A percentile compares a stretch with the other conserved stretches of the same genome.
These are phyloP conservation scores for Dicranocentrus wangi DNA, from an alignment of 2,888 invertebrate species.

Conservation along the genomic window DNA sequence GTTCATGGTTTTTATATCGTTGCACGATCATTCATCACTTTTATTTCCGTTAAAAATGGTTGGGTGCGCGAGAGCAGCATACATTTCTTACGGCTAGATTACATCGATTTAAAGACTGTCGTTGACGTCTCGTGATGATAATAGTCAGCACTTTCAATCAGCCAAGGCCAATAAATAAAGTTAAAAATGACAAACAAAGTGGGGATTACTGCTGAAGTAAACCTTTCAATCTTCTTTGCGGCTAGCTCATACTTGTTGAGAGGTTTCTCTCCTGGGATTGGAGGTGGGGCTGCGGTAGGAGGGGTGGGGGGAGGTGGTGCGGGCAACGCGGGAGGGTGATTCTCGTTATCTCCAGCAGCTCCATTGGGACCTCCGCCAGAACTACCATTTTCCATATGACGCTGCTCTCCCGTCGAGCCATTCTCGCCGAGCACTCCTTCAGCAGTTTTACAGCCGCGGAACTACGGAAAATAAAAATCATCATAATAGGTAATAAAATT, in stretches of 20 bases:
- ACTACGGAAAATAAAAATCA: constrained; percentile 17
- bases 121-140: constrained; percentile 61
- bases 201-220: constrained; percentile 71
- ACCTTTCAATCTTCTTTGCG: constrained; percentile 71
- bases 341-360: constrained; percentile 11
- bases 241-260: constrained; percentile 70
- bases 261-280: constrained; percentile 51
- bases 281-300: constrained; percentile 19
- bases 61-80: too few relatives aligned
- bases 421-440: constrained; percentile 50
- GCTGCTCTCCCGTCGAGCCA: constrained; percentile 40
- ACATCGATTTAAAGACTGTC: constrained; percentile 65
- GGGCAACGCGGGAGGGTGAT: constrained; percentile 6
- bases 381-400: constrained; percentile 51
- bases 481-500: neutral
- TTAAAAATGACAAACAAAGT: constrained; percentile 71
- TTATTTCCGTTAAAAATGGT: too few relatives aligned
- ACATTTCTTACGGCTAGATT: too few relatives aligned
- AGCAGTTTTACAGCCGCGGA: constrained; percentile 43
- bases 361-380: neutral
- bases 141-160: constrained; percentile 69
- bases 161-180: constrained; percentile 73
- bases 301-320: constrained; percentile 15
- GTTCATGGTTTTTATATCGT: too few relatives aligned
- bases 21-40: too few relatives aligned